Evolutionary conservation across 2,797 vertebrate species (phyloP).

Genomic region (Pseudochaenichthys georgianus): DNA sequence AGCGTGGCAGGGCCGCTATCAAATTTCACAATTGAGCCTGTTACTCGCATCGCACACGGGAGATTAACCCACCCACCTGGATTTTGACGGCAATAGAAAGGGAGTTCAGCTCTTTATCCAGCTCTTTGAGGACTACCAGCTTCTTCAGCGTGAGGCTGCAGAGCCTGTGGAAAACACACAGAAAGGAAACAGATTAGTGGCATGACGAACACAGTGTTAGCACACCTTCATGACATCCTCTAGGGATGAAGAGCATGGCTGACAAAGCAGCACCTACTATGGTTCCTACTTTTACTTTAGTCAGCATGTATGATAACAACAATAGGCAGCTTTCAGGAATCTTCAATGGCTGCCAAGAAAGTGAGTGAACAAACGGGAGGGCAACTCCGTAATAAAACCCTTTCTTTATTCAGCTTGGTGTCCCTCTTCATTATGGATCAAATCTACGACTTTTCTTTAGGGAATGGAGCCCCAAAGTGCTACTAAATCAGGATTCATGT

Average conservation of each 20-base stretch:
- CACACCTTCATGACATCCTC: slow-evolving; percentile 31
- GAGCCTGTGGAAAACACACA: slow-evolving; percentile 71
- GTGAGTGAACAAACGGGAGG: background rate
- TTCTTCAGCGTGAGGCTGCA: slow-evolving; percentile 89
- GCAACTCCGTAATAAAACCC: slow-evolving; percentile 20
- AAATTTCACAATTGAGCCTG: slow-evolving; percentile 21
- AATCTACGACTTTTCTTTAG: slow-evolving; percentile 12
- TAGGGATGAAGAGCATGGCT: background rate
- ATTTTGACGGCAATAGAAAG: slow-evolving; percentile 89
- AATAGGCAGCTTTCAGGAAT: background rate
- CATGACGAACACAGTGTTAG: slow-evolving; percentile 25
- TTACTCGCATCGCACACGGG: slow-evolving; percentile 16
- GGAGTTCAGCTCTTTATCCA: slow-evolving; percentile 88
- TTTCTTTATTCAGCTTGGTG: background rate
- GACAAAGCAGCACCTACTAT: slow-evolving; percentile 9
- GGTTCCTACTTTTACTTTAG: slow-evolving; percentile 1
- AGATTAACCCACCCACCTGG: slow-evolving; percentile 80
- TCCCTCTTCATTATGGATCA: background rate
- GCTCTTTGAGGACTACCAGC: slow-evolving; percentile 86
- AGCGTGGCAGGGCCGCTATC: slow-evolving; percentile 21
- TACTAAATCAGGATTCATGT: slow-evolving; percentile 10
- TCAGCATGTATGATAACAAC: slow-evolving; percentile 5
- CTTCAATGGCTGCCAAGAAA: background rate
- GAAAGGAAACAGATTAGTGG: slow-evolving; percentile 31
- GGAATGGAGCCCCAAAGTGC: slow-evolving; percentile 7